phyloP scores from a whole-genome alignment of 2,888 invertebrate species.

The Heliconius hortense region DNA sequence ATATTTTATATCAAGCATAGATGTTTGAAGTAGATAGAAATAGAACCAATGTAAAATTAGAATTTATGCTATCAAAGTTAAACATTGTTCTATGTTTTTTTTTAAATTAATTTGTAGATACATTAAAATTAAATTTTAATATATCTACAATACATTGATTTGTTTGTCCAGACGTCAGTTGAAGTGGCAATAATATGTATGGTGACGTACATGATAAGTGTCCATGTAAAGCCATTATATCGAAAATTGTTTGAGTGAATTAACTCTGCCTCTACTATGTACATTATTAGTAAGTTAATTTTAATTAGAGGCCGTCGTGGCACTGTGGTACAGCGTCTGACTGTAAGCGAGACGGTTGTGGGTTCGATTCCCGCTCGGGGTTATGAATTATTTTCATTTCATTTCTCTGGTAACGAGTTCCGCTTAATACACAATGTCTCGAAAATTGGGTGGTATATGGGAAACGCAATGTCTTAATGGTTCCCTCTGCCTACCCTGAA shows the following conservation, averaged over 20 bases:
- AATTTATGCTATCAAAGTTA: not conserved
- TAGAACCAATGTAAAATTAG: slow-evolving; percentile 5
- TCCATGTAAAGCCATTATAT: slow-evolving; percentile 44
- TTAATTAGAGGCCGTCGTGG: not conserved
- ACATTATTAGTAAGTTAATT: slow-evolving; percentile 31
- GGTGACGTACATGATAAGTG: slow-evolving; percentile 41
- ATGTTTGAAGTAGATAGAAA: slow-evolving; percentile 13
- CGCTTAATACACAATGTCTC: not conserved
- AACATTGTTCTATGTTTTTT: not conserved
- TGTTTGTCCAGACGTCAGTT: slow-evolving; percentile 22
- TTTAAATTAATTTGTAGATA: not conserved
- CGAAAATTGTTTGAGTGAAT: slow-evolving; percentile 49
- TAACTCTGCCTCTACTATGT: slow-evolving; percentile 35
- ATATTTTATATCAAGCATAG: not conserved
- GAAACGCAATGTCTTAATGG: not conserved
- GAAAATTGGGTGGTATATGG: not conserved
- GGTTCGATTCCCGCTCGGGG: not conserved
- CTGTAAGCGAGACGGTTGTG: not conserved
- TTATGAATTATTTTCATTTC: not conserved
- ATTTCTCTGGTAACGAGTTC: not conserved
- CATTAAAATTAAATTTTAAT: slow-evolving; percentile 3
- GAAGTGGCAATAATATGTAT: slow-evolving; percentile 30
- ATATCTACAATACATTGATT: not conserved
- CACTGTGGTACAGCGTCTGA: not conserved
- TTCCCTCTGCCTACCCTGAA: not conserved